These are phyloP conservation scores for Scaptomyza reducta DNA, from an alignment of 2,888 invertebrate species.

Conservation along the genomic window DNA sequence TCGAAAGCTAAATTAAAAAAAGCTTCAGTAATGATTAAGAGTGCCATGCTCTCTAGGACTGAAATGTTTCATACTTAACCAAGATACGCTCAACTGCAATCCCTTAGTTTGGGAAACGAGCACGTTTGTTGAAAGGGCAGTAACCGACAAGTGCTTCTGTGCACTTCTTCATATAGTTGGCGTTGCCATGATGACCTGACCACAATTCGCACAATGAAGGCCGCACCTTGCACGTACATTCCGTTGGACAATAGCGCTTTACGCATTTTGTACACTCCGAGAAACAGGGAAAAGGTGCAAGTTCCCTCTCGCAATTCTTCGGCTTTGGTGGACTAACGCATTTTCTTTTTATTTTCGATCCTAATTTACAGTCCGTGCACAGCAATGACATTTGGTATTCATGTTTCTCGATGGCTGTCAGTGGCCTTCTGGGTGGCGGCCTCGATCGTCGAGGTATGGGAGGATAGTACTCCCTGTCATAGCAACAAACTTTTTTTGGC, in stretches of 20 bases:
- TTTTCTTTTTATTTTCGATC: neutral
- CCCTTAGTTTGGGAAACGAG: slow-evolving; percentile 7
- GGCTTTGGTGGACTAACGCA: neutral
- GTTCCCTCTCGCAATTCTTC: slow-evolving; percentile 25
- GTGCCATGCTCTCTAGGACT: neutral
- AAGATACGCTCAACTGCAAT: too few species aligned
- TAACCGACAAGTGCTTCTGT: slow-evolving; percentile 20
- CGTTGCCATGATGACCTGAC: slow-evolving; percentile 11
- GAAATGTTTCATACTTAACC: neutral
- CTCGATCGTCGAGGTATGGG: slow-evolving; percentile 28
- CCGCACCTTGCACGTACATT: slow-evolving; percentile 40
- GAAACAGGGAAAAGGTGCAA: slow-evolving; percentile 51
- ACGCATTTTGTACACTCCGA: slow-evolving; percentile 43
- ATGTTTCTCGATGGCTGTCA: slow-evolving; percentile 22
- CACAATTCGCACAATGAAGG: slow-evolving; percentile 50
- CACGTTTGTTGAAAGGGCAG: slow-evolving; percentile 31
- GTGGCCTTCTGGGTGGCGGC: neutral
- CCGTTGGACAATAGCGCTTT: slow-evolving; percentile 29
- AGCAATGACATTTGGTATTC: slow-evolving; percentile 16
- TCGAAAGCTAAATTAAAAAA: neutral
- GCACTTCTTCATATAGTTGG: slow-evolving; percentile 15
- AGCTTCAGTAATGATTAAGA: neutral
- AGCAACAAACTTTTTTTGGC: slow-evolving; percentile 52
- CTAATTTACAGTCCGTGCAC: neutral
- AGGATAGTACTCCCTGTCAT: slow-evolving; percentile 10